phyloP scores from a whole-genome alignment of 2,888 invertebrate genomes.

The Scaptomyza reducta region DNA sequence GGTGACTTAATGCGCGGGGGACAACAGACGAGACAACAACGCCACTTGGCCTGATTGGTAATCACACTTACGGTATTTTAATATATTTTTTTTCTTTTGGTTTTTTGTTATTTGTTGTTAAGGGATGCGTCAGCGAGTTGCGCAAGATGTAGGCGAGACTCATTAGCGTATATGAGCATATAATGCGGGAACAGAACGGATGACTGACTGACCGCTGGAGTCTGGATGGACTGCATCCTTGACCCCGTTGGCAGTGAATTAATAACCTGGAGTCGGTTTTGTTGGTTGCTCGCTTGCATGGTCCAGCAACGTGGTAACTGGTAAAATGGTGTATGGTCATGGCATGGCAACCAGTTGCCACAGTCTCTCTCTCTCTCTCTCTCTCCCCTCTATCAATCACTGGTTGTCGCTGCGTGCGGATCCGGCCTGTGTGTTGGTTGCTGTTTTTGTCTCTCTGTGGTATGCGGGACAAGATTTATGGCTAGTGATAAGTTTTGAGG shows the following conservation, averaged over 20 bases:
- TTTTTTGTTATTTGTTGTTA: neutral
- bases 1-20: slow-evolving; percentile 46
- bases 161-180: slow-evolving; percentile 51
- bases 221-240: slow-evolving; percentile 66
- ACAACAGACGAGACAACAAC: slow-evolving; percentile 9
- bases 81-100: neutral
- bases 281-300: slow-evolving; percentile 12
- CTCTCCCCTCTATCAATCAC: neutral
- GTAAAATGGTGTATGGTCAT: slow-evolving; percentile 63
- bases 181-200: slow-evolving; percentile 13
- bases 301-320: slow-evolving; percentile 42
- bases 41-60: slow-evolving; percentile 71
- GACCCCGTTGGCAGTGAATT: slow-evolving; percentile 68
- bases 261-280: slow-evolving; percentile 45
- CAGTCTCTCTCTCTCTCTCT: slow-evolving; percentile 1
- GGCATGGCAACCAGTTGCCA: slow-evolving; percentile 71
- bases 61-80: slow-evolving; percentile 66
- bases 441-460: slow-evolving; percentile 49
- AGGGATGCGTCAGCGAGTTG: slow-evolving; percentile 54
- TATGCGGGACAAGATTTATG: slow-evolving; percentile 78
- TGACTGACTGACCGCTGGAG: slow-evolving; percentile 11
- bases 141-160: slow-evolving; percentile 53
- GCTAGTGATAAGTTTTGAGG: slow-evolving; percentile 81
- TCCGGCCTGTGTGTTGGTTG: slow-evolving; percentile 52
- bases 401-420: slow-evolving; percentile 17